These are phyloP conservation scores for Limnodromus scolopaceus DNA, from an alignment of 2,797 vertebrate genomes.

Conservation along the genomic window DNA sequence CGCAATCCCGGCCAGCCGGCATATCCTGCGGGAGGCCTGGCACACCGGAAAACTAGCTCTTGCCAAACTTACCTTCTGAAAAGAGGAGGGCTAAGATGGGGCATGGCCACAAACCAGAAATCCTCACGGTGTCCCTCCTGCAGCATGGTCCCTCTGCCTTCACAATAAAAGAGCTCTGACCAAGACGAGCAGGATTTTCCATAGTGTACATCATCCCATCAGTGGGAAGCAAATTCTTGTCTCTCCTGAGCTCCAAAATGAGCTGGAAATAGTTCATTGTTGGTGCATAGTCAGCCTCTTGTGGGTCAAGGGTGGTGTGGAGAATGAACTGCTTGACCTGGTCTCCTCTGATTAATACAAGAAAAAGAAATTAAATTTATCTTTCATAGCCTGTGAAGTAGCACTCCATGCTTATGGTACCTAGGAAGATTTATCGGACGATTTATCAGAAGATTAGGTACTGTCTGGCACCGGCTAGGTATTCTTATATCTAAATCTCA, in stretches of 20 bases:
- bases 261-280: neutral
- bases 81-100: neutral
- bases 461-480: neutral
- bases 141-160: neutral
- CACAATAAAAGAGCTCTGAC: neutral
- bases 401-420: neutral
- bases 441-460: neutral
- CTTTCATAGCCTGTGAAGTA: neutral
- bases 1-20: rapidly evolving
- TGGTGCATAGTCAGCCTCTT: neutral
- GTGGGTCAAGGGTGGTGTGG: neutral
- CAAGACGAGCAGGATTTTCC: neutral
- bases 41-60: neutral
- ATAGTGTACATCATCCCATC: neutral
- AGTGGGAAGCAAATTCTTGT: neutral
- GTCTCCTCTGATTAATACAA: neutral
- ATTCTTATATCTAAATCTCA: neutral
- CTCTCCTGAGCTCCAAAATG: neutral
- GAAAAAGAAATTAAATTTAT: neutral
- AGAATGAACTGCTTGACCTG: neutral
- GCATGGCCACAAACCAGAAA: neutral
- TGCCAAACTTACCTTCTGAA: neutral
- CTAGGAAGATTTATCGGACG: neutral
- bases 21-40: neutral
- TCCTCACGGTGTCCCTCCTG: neutral